A percentile compares a stretch with the other conserved stretches of the same genome.
Conservation (phyloP, 2,888 invertebrate species). For the Megalurothrips usitatus region DNA sequence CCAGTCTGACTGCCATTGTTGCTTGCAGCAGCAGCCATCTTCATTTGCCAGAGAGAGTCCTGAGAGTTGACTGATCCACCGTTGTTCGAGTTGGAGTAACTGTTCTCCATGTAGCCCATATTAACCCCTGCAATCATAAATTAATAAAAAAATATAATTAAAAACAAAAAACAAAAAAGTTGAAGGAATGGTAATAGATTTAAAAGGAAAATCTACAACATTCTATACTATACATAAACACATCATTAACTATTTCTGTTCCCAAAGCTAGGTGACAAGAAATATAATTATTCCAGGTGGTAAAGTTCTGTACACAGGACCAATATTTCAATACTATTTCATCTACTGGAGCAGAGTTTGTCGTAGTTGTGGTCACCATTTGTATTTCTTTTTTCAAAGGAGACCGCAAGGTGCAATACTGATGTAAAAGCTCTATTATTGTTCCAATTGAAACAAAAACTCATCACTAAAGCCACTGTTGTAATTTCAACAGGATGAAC, state of each 20-base stretch:
- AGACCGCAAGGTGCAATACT: no score
- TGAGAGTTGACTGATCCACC: constrained; percentile 94
- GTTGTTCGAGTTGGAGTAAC: constrained; percentile 88
- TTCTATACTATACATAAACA: not conserved
- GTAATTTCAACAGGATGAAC: no score
- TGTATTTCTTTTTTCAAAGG: no score
- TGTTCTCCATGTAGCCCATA: constrained; percentile 87
- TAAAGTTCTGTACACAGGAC: no score
- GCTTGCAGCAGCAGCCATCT: constrained; percentile 73
- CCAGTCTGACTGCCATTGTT: constrained; percentile 54
- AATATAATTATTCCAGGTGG: not conserved
- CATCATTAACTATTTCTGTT: not conserved
- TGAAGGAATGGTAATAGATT: constrained; percentile 30
- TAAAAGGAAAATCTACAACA: constrained; percentile 30
- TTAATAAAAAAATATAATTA: constrained; percentile 28
- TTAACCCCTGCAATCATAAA: constrained; percentile 62
- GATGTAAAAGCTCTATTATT: no score
- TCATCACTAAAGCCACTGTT: no score
- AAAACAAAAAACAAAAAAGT: constrained; percentile 33
- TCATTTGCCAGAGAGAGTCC: constrained; percentile 91
- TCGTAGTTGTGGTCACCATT: no score
- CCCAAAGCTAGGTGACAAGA: not conserved
- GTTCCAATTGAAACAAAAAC: no score
- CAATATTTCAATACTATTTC: no score
- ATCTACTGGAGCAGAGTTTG: no score